Percentiles rank a stretch among this genome's conserved stretches.
These are phyloP conservation scores for Atractosteus spatula DNA, from an alignment of 2,113 vertebrate species.

Conservation along the genomic window DNA sequence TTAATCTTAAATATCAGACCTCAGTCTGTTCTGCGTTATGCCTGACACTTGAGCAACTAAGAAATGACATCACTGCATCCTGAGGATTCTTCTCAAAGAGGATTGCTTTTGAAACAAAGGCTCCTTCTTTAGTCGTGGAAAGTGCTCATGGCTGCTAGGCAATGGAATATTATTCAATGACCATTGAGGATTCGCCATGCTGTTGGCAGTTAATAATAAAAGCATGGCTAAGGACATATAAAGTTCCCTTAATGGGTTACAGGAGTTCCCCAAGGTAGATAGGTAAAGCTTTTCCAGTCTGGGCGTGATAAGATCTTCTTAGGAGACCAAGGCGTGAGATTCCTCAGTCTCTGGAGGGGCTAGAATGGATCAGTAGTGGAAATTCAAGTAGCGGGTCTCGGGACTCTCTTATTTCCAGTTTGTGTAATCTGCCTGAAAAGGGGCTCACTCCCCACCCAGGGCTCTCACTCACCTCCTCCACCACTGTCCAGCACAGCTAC, in stretches of 20 bases:
- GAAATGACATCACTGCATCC: too few relatives aligned
- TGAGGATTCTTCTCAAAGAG: too few relatives aligned
- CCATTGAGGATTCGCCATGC: not conserved
- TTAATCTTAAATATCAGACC: too few relatives aligned
- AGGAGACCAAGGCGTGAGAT: conserved; percentile 23
- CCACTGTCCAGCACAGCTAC: not conserved
- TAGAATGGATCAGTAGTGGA: conserved; percentile 28
- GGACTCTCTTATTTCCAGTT: conserved; percentile 33
- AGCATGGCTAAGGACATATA: conserved; percentile 13
- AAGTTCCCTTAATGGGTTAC: conserved; percentile 30
- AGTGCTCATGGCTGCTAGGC: too few relatives aligned
- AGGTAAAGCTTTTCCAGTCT: conserved; percentile 9
- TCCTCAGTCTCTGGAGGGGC: conserved; percentile 25
- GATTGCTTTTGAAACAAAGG: too few relatives aligned
- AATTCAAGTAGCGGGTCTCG: conserved; percentile 26
- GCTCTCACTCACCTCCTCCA: conserved; percentile 29
- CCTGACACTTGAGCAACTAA: too few relatives aligned
- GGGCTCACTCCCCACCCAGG: conserved; percentile 26
- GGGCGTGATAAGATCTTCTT: conserved; percentile 30
- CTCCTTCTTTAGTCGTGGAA: too few relatives aligned
- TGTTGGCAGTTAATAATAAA: conserved; percentile 22
- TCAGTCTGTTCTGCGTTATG: too few relatives aligned
- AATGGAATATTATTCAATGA: not conserved
- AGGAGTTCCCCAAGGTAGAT: conserved; percentile 19
- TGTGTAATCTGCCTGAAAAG: conserved; percentile 28